A percentile compares a stretch with the other conserved stretches of the same genome.
Evolutionary conservation across 2,113 vertebrate genomes (phyloP).

Genomic region (Rostratula benghalensis): DNA sequence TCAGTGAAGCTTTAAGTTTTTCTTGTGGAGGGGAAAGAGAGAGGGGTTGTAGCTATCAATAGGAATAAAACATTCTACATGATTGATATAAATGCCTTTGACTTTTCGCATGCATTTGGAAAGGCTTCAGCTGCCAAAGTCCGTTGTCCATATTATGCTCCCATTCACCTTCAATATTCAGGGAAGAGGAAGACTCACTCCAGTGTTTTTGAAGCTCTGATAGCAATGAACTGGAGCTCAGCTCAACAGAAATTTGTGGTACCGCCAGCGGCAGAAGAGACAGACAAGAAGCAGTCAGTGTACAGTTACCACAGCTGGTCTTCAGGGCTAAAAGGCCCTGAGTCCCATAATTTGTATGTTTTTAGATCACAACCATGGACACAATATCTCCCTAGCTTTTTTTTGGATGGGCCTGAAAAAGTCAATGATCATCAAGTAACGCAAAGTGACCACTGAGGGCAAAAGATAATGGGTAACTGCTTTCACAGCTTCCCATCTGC

Average conservation of each 20-base stretch:
- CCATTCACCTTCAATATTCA: neutral
- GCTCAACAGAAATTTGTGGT: neutral
- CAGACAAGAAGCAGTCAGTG: neutral
- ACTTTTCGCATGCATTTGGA: neutral
- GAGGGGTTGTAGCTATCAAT: neutral
- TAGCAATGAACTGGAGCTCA: neutral
- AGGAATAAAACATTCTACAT: neutral
- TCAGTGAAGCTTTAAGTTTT: constrained; percentile 2
- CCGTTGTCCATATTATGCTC: neutral
- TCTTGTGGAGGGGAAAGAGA: neutral
- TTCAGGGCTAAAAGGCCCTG: neutral
- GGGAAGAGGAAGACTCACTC: neutral
- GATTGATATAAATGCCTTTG: neutral
- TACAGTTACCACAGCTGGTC: neutral
- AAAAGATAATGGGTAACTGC: neutral
- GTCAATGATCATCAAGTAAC: neutral
- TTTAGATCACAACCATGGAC: neutral
- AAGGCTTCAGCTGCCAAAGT: neutral
- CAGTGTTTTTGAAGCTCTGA: neutral
- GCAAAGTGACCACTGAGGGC: neutral
- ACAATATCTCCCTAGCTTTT: neutral
- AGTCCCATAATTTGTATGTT: neutral
- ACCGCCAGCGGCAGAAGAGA: neutral
- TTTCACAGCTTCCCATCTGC: neutral
- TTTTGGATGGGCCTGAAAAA: neutral